Conservation (phyloP, 2,797 vertebrate species). For the Pseudomugil tenellus region DNA sequence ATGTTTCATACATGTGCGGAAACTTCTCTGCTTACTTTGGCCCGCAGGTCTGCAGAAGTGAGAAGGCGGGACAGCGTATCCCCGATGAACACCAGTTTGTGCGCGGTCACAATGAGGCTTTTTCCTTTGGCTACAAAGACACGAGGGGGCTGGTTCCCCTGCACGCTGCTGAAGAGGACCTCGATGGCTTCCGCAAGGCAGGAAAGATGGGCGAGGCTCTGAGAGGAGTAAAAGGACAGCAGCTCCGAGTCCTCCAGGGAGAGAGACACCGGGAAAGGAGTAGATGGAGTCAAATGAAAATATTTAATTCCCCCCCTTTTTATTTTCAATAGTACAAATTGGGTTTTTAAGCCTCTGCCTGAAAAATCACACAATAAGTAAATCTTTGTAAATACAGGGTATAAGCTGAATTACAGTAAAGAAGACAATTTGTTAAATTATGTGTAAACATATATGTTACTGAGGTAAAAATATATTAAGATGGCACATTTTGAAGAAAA, state of each 20-base stretch:
- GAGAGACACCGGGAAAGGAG: conserved; percentile 78
- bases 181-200: conserved; percentile 88
- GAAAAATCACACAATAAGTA: background rate
- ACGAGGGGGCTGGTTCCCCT: conserved; percentile 88
- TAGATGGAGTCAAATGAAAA: conserved; percentile 66
- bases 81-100: conserved; percentile 93
- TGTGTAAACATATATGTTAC: no score
- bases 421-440: no score
- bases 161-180: conserved; percentile 86
- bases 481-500: no score
- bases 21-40: conserved; percentile 71
- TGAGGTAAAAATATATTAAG: background rate
- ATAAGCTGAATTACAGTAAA: no score
- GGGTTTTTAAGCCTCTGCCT: background rate
- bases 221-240: conserved; percentile 90
- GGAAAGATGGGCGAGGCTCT: conserved; percentile 88
- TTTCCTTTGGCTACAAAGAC: conserved; percentile 90
- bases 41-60: conserved; percentile 85
- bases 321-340: background rate
- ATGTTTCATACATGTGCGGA: no score
- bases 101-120: conserved; percentile 90
- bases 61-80: conserved; percentile 91
- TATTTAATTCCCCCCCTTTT: background rate
- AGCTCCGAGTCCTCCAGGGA: conserved; percentile 89
- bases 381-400: background rate